These are phyloP conservation scores for Eretmochelys imbricata DNA, from an alignment of 2,113 vertebrate species.

Conservation along the genomic window DNA sequence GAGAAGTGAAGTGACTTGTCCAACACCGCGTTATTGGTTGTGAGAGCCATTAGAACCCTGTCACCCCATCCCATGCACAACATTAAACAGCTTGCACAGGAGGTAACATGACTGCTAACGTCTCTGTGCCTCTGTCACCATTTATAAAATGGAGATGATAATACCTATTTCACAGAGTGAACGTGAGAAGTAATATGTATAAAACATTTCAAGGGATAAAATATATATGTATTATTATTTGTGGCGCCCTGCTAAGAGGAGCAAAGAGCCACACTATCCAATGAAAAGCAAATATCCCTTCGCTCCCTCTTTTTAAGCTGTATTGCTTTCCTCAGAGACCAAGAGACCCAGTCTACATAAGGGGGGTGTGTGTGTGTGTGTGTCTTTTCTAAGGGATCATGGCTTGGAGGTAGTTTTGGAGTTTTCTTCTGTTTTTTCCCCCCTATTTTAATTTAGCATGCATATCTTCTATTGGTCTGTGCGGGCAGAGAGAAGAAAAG, in stretches of 20 bases:
- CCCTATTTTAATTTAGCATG: not conserved
- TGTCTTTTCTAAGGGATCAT: not conserved
- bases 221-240: not conserved
- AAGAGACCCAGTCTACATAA: not conserved
- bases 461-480: not conserved
- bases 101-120: not conserved
- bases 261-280: not conserved
- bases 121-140: not conserved
- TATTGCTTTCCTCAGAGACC: not conserved
- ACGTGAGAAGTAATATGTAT: not conserved
- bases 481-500: not conserved
- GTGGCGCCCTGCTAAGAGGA: not conserved
- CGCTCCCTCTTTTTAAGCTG: rapidly evolving
- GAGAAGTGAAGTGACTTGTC: not conserved
- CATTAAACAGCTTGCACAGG: not conserved
- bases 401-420: not conserved
- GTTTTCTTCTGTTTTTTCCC: not conserved
- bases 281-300: not conserved
- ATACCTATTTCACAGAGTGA: not conserved
- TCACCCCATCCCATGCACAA: not conserved
- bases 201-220: not conserved
- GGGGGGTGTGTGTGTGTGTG: not conserved
- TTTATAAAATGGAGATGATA: not conserved
- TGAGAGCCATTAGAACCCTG: not conserved
- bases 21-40: not conserved